Evolutionary conservation across 2,797 vertebrate species (phyloP).

Genomic region (Hoplostethus atlanticus): DNA sequence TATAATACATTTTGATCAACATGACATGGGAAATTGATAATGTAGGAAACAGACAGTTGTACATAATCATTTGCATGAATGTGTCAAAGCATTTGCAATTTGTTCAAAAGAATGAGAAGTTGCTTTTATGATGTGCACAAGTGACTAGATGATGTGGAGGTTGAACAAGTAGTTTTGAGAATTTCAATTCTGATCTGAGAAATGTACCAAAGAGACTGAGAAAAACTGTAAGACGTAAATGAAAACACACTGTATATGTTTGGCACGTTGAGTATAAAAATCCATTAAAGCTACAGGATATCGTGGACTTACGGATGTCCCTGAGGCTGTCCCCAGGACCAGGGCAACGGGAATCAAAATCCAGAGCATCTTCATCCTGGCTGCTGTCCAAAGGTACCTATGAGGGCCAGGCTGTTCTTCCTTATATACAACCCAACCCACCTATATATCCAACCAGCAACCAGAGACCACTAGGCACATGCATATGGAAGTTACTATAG

Average conservation of each 20-base stretch:
- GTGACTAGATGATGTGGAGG: no score
- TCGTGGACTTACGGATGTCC: conserved; percentile 77
- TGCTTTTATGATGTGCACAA: no score
- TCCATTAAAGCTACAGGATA: not conserved
- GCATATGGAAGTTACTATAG: not conserved
- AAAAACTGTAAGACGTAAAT: no score
- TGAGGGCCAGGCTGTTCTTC: no score
- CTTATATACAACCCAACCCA: conserved; percentile 33
- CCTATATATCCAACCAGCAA: conserved; percentile 13
- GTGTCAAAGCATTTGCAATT: no score
- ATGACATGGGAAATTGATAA: no score
- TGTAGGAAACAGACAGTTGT: no score
- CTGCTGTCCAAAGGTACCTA: not conserved
- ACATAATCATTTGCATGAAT: no score
- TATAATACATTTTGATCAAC: no score
- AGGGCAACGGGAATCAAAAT: conserved; percentile 66
- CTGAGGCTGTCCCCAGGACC: conserved; percentile 64
- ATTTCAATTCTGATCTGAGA: no score
- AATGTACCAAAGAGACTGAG: no score
- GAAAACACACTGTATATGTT: not conserved
- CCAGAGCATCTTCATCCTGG: conserved; percentile 74
- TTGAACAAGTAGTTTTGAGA: not conserved
- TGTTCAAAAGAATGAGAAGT: no score
- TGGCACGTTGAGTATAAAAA: not conserved
- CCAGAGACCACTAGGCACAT: conserved; percentile 3